Percentiles rank a stretch among this genome's conserved stretches.
Conservation (phyloP, 2,113 vertebrate genomes). For the Salvelinus fontinalis region DNA sequence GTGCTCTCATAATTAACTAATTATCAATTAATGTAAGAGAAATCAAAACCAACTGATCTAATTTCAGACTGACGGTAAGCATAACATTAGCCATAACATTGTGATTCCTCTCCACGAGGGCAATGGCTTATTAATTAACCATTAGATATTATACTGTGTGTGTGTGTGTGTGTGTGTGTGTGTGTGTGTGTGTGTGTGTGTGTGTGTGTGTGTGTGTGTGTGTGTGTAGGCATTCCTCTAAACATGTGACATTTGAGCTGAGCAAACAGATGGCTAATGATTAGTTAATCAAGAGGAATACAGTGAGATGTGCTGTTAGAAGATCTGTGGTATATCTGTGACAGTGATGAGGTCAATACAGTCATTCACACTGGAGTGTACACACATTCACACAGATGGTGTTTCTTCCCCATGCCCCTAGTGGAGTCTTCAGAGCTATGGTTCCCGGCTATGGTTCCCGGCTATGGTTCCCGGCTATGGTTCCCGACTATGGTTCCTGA, state of each 20-base stretch:
- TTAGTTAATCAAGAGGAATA: constrained; percentile 62
- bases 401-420: too few relatives aligned
- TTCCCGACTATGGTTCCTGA: too few relatives aligned
- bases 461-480: too few relatives aligned
- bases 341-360: constrained; percentile 30
- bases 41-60: too few relatives aligned
- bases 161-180: too few relatives aligned
- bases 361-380: neutral
- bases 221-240: constrained; percentile 43
- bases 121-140: constrained; percentile 58
- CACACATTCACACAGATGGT: constrained; percentile 8
- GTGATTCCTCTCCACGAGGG: constrained; percentile 44
- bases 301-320: constrained; percentile 27
- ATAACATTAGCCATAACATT: too few relatives aligned
- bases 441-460: too few relatives aligned
- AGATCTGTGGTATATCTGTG: constrained; percentile 46
- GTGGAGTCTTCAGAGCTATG: too few relatives aligned
- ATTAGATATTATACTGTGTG: constrained; percentile 25
- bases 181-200: too few relatives aligned
- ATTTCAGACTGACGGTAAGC: constrained; percentile 15
- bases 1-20: too few relatives aligned
- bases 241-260: constrained; percentile 50
- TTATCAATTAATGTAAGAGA: too few relatives aligned
- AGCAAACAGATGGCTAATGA: constrained; percentile 65
- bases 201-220: too few relatives aligned